Conservation (phyloP, 2,113 vertebrate genomes). For the Leptocoma aspasia region DNA sequence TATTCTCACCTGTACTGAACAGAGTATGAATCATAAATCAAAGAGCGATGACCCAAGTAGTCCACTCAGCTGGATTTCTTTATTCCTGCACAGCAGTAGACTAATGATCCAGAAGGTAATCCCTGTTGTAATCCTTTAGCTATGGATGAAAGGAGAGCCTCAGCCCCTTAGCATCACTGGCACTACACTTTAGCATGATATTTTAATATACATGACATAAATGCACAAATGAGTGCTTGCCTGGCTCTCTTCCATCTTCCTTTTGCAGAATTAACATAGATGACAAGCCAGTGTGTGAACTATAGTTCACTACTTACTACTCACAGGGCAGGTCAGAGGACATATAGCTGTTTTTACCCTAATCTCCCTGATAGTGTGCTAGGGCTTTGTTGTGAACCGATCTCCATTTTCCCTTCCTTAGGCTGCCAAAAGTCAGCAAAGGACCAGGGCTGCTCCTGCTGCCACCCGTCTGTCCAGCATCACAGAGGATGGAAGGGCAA, state of each 20-base stretch:
- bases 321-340: not conserved
- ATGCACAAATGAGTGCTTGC: not conserved
- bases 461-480: accelerated
- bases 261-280: not conserved
- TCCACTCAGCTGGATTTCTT: slow-evolving; percentile 36
- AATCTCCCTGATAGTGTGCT: not conserved
- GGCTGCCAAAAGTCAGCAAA: not conserved
- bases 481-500: not conserved
- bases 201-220: not conserved
- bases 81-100: slow-evolving; percentile 28
- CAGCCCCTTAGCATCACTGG: not conserved
- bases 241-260: not conserved
- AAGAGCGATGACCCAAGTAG: not conserved
- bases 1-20: slow-evolving; percentile 21
- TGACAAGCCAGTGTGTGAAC: not conserved
- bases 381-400: not conserved
- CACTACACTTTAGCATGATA: not conserved
- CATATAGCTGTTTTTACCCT: not conserved
- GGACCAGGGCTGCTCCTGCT: not conserved
- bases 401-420: not conserved
- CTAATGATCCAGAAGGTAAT: slow-evolving; percentile 50
- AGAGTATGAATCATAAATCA: slow-evolving; percentile 42
- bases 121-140: slow-evolving; percentile 29
- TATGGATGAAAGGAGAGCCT: slow-evolving; percentile 10
- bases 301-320: not conserved